Evolutionary conservation across 2,888 invertebrate genomes (phyloP).

Genomic region (Parasteatoda lunata): DNA sequence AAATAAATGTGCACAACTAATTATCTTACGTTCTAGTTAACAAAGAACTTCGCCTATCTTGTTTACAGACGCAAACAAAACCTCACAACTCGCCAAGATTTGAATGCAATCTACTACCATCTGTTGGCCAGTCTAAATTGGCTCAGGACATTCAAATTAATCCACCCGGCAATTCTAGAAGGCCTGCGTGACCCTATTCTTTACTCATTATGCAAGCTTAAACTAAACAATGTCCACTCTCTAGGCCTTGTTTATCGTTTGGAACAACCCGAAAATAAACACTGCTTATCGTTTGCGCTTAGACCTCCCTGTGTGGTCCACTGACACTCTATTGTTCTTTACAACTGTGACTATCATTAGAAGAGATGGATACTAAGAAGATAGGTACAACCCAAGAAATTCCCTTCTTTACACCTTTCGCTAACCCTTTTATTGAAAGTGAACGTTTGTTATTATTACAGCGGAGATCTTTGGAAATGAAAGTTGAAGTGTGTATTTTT

Average conservation of each 20-base stretch:
- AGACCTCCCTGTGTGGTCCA: background rate
- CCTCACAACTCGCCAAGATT: too few species aligned
- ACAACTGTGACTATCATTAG: background rate
- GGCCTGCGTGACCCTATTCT: background rate
- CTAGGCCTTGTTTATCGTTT: background rate
- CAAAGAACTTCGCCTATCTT: too few species aligned
- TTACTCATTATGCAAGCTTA: background rate
- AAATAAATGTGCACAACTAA: too few species aligned
- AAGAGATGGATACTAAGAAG: background rate
- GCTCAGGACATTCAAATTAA: too few species aligned
- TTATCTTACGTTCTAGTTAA: too few species aligned
- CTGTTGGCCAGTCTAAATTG: too few species aligned
- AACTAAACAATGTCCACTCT: background rate
- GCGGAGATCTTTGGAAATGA: background rate
- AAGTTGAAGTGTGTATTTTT: background rate
- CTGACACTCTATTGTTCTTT: background rate
- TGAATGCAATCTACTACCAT: too few species aligned
- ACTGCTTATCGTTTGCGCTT: background rate
- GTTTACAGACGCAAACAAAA: too few species aligned
- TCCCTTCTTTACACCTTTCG: background rate
- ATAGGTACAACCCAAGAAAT: background rate
- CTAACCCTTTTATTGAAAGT: background rate
- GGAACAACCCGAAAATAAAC: background rate
- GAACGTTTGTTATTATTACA: too few species aligned
- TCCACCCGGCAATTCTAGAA: background rate